Percentiles rank a stretch among this genome's conserved stretches.
These are phyloP conservation scores for Mactra quadrangularis DNA, from an alignment of 1,140 invertebrate genomes.

Conservation along the genomic window DNA sequence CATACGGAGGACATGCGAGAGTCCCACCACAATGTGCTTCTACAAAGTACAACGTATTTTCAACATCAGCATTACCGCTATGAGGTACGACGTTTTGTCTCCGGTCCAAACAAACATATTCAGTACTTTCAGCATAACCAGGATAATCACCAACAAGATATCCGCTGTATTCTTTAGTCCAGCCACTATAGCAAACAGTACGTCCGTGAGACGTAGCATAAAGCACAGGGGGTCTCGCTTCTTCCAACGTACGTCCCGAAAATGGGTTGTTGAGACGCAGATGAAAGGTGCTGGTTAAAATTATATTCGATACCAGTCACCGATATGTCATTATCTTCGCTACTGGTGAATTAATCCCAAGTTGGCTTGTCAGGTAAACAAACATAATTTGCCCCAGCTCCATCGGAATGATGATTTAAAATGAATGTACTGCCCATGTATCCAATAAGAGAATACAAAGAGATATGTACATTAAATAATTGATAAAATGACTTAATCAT, in stretches of 20 bases:
- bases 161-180: conserved; percentile 60
- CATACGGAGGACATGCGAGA: conserved; percentile 37
- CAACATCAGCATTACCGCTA: conserved; percentile 1
- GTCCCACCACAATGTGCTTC: conserved; percentile 25
- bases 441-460: too few relatives aligned
- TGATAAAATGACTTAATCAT: too few relatives aligned
- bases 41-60: conserved; percentile 45
- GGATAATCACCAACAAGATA: conserved; percentile 47
- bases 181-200: conserved; percentile 47
- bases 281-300: neutral
- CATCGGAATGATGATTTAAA: too few relatives aligned
- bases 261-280: neutral
- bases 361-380: conserved; percentile 50
- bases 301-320: conserved; percentile 23
- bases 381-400: conserved; percentile 49
- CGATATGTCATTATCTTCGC: too few relatives aligned
- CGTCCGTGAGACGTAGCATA: conserved; percentile 58
- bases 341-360: too few relatives aligned
- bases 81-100: conserved; percentile 9
- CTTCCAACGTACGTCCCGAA: neutral
- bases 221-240: too few relatives aligned
- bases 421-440: too few relatives aligned
- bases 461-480: too few relatives aligned
- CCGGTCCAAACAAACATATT: conserved; percentile 55
- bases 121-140: conserved; percentile 6